These are phyloP conservation scores for Caradrina kadenii DNA, from an alignment of 2,888 invertebrate species.

Conservation along the genomic window DNA sequence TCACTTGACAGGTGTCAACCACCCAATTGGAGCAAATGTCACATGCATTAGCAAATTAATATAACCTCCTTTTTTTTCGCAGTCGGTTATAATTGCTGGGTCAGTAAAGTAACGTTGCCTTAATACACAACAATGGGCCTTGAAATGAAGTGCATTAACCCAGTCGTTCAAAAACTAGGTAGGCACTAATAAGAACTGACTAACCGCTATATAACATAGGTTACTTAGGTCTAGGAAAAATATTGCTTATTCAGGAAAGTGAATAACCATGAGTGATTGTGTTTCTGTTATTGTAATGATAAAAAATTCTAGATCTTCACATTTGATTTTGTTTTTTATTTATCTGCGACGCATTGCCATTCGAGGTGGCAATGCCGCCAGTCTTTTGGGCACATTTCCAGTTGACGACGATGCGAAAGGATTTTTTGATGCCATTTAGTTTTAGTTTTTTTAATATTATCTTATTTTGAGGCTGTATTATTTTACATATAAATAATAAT, in stretches of 20 bases:
- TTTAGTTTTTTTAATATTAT: too few species aligned
- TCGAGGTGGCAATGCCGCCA: too few species aligned
- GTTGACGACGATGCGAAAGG: too few species aligned
- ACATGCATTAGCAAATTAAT: background rate
- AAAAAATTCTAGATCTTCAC: background rate
- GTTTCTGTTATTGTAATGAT: background rate
- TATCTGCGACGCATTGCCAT: too few species aligned
- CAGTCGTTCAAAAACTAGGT: constrained; percentile 56
- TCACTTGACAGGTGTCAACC: too few species aligned
- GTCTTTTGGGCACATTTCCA: too few species aligned
- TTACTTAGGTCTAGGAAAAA: constrained; percentile 6
- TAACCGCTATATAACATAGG: constrained; percentile 30
- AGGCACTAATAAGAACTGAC: constrained; percentile 38
- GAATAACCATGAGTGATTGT: background rate
- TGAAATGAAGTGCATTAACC: constrained; percentile 76
- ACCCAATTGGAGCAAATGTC: too few species aligned
- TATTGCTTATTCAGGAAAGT: background rate
- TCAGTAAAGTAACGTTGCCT: constrained; percentile 63
- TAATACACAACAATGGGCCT: constrained; percentile 70
- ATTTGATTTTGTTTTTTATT: background rate
- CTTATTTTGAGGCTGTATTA: too few species aligned
- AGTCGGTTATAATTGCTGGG: background rate
- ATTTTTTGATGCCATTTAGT: too few species aligned
- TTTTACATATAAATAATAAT: too few species aligned
- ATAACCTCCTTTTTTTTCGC: background rate